Evolutionary conservation across 2,888 invertebrate genomes (phyloP), one percentile per base, ranked within the genome.

Genomic region (Andricus quercusramuli): DNA sequence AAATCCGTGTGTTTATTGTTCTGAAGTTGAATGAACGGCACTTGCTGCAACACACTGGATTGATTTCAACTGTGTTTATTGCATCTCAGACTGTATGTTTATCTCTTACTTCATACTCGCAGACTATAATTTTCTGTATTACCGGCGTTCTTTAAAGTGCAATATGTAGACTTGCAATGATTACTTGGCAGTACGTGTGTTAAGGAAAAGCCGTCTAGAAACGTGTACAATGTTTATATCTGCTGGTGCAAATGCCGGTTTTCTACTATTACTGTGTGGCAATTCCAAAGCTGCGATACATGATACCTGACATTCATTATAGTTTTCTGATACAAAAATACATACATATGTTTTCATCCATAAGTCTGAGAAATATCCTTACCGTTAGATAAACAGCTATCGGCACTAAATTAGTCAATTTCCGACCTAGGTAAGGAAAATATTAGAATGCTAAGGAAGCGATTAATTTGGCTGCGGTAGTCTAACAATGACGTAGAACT

Each of bases 81-180:
- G 32, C 74, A 32, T 74, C 70, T 70, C 51, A 32, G 32, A 74
- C 3, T 47, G 20, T 56, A 32, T 32, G 51, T 74, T 32, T 32
- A 66, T 41, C 37, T 66, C 20, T 74, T 74, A 74, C 32, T 32
- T 56, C 51, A 29, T 56, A 74, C 20, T 44, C 20, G 13, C 6
- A 11, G 20, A 4, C 74, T 74, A 51, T n/a, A 74, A 74, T 74
- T 74, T 74, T 56, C 56, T 74, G 37, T 74, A 56, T 29, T n/a
- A 74, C 20, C 56, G 32, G 20, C 51, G 51, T 56, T 32, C 29
- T 51, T 0, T 51, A 51, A 70, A 51, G 25, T 47, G 32, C 32
- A 51, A 25, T 74, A 25, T 74, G 51, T 74, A 29, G 56, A 70
- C n/a, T 51, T 22, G 25, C 51, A 74, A 74, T 74, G 74, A 56